Evolutionary conservation across 2,113 vertebrate species (phyloP).

Genomic region (Poeciliopsis retropinna): DNA sequence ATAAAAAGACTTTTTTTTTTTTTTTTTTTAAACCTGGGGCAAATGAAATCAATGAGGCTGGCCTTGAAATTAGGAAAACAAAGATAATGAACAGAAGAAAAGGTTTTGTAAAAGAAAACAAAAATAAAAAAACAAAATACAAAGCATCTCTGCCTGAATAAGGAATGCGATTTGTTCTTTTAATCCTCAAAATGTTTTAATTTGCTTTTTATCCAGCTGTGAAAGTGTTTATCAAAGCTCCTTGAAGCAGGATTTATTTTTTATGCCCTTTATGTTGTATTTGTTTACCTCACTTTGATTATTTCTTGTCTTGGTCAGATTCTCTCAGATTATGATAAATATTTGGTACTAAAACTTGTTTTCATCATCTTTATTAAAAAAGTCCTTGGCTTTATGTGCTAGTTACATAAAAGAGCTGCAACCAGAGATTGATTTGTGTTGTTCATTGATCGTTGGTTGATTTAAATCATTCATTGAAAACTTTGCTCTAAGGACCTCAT

Average conservation of each 20-base stretch:
- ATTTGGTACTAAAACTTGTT: background rate
- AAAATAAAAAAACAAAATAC: too few species aligned
- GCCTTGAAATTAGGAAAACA: conserved; percentile 35
- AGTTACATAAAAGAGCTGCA: conserved; percentile 1
- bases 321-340: background rate
- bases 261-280: conserved; percentile 6
- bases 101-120: conserved; percentile 14
- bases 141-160: background rate
- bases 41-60: background rate
- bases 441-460: background rate
- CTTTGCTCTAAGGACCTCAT: background rate
- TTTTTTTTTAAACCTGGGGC: background rate
- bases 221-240: conserved; percentile 13
- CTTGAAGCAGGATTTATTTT: conserved; percentile 3
- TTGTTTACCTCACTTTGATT: background rate
- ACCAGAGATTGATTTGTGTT: background rate
- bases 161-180: conserved; percentile 4
- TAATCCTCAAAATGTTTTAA: conserved; percentile 14
- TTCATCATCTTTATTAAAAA: background rate
- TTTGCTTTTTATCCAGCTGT: conserved; percentile 18
- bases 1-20: background rate
- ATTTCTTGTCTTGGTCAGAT: background rate
- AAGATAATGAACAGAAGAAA: conserved; percentile 25
- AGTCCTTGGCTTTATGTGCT: background rate
- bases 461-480: conserved; percentile 12